Conservation (phyloP, 1,140 invertebrate species). For the Nylanderia fulva region DNA sequence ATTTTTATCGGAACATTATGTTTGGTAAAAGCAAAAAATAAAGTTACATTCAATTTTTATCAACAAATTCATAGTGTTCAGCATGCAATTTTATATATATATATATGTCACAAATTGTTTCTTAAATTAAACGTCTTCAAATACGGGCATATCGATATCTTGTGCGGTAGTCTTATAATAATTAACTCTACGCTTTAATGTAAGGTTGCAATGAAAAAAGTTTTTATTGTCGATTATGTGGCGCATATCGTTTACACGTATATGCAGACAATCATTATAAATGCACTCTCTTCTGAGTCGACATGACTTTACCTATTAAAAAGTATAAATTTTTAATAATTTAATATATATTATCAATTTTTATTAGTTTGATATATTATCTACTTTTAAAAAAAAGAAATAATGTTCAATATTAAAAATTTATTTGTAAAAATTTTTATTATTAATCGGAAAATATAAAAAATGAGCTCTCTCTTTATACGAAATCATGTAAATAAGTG, state of each 20-base stretch:
- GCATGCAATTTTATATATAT: no score
- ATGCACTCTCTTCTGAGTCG: background rate
- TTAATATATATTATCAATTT: conserved; percentile 16
- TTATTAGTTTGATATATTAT: conserved; percentile 2
- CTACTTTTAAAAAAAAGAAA: background rate
- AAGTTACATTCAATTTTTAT: background rate
- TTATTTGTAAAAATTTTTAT: background rate
- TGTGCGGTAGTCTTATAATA: background rate
- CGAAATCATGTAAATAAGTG: background rate
- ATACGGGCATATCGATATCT: background rate
- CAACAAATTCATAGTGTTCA: background rate
- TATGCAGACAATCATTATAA: background rate
- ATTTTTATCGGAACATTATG: conserved; percentile 3
- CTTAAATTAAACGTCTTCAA: background rate
- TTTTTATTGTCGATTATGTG: background rate
- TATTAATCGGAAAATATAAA: background rate
- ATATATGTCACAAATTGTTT: background rate
- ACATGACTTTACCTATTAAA: conserved; percentile 48
- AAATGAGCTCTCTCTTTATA: background rate
- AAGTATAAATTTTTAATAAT: conserved; percentile 4
- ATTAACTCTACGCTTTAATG: conserved; percentile 17
- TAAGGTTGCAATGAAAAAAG: conserved; percentile 40
- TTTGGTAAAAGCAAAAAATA: background rate
- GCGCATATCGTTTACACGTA: background rate
- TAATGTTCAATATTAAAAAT: background rate